Evolutionary conservation across 2,113 vertebrate species (phyloP).

Genomic region (Oceanites oceanicus): DNA sequence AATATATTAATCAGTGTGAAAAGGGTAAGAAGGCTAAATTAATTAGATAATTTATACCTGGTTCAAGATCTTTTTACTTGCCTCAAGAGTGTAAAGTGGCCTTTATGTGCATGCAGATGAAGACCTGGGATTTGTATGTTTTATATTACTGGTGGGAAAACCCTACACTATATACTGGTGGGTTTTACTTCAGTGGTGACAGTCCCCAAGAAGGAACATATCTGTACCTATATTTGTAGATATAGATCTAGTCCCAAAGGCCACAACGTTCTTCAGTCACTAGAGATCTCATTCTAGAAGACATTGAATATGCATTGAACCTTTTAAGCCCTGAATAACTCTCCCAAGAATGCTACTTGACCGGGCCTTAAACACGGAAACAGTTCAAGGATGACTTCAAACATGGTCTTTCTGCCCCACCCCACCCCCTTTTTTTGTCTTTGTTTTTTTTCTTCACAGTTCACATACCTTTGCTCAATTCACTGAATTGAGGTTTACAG

Average conservation of each 20-base stretch:
- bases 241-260: neutral
- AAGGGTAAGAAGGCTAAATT: neutral
- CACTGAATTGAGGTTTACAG: neutral
- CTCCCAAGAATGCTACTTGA: neutral
- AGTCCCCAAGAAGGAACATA: neutral
- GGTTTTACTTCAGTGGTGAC: neutral
- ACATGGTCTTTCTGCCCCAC: neutral
- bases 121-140: neutral
- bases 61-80: neutral
- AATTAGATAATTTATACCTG: neutral
- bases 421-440: rapidly evolving
- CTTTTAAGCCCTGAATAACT: neutral
- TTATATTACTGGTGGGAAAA: neutral
- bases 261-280: neutral
- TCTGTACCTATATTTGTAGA: neutral
- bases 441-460: neutral
- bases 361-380: neutral
- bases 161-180: neutral
- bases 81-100: neutral
- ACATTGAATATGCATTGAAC: neutral
- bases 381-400: neutral
- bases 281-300: neutral
- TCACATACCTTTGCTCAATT: constrained; percentile 1
- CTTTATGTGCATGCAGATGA: neutral
- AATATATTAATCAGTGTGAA: neutral